Evolutionary conservation across 2,797 vertebrate species (phyloP), one percentile per base, ranked within the genome.

Genomic region (Molossus molossus): DNA sequence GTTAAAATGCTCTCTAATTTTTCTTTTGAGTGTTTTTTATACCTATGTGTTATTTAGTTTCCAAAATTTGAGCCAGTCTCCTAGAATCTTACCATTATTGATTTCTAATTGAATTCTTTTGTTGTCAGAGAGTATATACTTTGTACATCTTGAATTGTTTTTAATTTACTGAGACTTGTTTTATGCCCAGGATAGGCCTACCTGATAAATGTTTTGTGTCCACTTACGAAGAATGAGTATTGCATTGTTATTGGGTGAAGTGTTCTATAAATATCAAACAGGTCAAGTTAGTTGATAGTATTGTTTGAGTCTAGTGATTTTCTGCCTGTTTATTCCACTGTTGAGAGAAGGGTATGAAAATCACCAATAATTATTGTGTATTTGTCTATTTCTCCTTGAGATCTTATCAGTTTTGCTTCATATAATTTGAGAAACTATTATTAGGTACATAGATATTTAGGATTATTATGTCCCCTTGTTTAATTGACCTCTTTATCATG

Each of bases 321-420:
- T 87, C 13, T 95, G 7, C 25, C 48, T 83, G 15, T 73, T 72
- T 48, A 50, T 69, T 86, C 69, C 70, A 11, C 53, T 92, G 45
- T 27, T 82, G n/a, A 67, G 27, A 87, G 13, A 83, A 77, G 48
- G 57, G 12, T 48, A 80, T 57, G 80, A 64, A 76, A 92, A 65
- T 64, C 37, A 69, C 33, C 60, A 85, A 62, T 55, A 27, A 37
- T 67, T 65, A 45, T 57, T 73, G 20, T 83, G 21, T 50, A 10
- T 95, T 83, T 93, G 29, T 73, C 20, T 64, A 29, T 58, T 86
- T 83, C 64, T 90, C 77, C 37, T 87, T 79, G 64, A 58, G 37
- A n/a, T 72, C 85, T 81, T 87, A 21, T 87, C 45, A 58, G n/a
- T 83, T 87, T 87, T 87, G 57, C n/a, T 58, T 96, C 50, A 58